phyloP scores from a whole-genome alignment of 2,113 vertebrate genomes.

The Rallus limicola region DNA sequence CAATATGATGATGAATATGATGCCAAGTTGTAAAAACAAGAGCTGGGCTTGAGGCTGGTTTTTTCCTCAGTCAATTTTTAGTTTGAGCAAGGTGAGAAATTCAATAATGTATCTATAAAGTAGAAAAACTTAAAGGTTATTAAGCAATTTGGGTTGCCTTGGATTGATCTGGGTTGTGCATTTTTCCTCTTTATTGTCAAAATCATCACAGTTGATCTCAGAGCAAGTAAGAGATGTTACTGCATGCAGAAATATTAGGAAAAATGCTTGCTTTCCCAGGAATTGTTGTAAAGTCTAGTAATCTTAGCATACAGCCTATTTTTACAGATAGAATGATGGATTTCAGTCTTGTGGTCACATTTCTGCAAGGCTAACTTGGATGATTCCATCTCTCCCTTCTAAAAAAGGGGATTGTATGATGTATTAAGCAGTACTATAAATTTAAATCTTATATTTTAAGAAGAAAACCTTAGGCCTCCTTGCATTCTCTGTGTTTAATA shows the following conservation, averaged over 20 bases:
- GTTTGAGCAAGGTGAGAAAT: neutral
- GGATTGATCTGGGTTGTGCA: neutral
- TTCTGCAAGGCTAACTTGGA: constrained; percentile 4
- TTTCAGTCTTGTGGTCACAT: constrained; percentile 33
- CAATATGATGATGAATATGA: neutral
- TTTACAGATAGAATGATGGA: constrained; percentile 12
- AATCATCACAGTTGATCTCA: neutral
- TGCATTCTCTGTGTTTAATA: neutral
- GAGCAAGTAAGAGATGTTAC: neutral
- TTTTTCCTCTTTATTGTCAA: neutral
- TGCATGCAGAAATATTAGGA: neutral
- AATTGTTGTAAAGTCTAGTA: neutral
- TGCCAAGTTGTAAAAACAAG: neutral
- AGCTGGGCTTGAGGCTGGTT: neutral
- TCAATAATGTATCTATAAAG: neutral
- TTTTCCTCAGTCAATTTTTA: neutral
- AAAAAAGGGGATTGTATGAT: neutral
- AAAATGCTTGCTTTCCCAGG: neutral
- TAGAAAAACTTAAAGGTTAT: neutral
- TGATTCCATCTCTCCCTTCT: neutral
- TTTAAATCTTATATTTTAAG: constrained; percentile 27
- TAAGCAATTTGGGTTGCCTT: neutral
- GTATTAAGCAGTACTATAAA: constrained; percentile 9
- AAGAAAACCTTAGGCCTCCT: neutral
- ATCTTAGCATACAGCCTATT: constrained; percentile 10